These are phyloP conservation scores for Mactra quadrangularis DNA, from an alignment of 1,140 invertebrate genomes.

Conservation along the genomic window DNA sequence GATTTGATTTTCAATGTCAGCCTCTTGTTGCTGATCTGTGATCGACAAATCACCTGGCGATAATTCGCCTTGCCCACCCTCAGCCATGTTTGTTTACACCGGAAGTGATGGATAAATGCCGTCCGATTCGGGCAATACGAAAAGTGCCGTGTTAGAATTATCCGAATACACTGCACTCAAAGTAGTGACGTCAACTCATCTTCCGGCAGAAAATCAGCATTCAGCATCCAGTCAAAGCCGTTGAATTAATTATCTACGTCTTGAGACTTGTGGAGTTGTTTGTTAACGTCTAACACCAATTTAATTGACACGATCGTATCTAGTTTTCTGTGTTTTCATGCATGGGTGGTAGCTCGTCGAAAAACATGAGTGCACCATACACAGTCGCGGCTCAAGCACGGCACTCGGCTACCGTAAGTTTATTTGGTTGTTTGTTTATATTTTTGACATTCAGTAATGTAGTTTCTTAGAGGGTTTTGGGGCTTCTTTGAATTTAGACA, in stretches of 20 bases:
- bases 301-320: constrained; percentile 7
- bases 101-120: not conserved
- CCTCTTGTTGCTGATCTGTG: not conserved
- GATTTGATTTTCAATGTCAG: not conserved
- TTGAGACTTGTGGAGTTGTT: too few relatives aligned
- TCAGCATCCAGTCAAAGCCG: constrained; percentile 20
- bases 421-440: not conserved
- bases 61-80: constrained; percentile 6
- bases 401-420: constrained; percentile 49
- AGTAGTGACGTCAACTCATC: constrained; percentile 27
- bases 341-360: constrained; percentile 57
- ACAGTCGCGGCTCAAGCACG: constrained; percentile 37
- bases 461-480: not conserved
- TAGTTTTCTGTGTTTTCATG: constrained; percentile 17
- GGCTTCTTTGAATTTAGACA: too few relatives aligned
- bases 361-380: constrained; percentile 26
- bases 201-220: constrained; percentile 15
- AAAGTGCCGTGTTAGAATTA: not conserved
- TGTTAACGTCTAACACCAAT: not conserved
- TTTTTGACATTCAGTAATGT: not conserved
- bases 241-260: constrained; percentile 52
- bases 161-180: not conserved
- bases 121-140: not conserved
- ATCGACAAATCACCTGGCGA: not conserved
- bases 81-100: constrained; percentile 55